Evolutionary conservation across 2,888 invertebrate species (phyloP), one percentile per base, ranked within the genome.

Genomic region (Ophion slaviceki): DNA sequence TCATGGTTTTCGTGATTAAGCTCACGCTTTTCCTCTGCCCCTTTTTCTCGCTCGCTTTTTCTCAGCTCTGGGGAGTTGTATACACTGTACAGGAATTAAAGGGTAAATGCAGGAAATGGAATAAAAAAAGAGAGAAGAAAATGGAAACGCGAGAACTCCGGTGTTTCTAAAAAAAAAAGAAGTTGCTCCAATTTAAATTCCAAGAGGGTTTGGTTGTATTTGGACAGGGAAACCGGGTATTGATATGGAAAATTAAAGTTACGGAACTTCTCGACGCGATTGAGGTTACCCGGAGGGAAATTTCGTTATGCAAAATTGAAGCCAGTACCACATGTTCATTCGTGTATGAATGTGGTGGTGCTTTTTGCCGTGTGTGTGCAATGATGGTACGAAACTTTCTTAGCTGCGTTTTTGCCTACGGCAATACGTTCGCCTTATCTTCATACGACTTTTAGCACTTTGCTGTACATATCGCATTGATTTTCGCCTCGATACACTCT

Each of bases 1-100:
- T 71, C 70, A 28, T 64, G 61, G 68, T 83, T 83, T 75, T 61
- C 45, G 28, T 59, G 68, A 68, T 80, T 47, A 74, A 74, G 24
- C 45, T 75, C 53, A 64, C 45, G n/a, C 47, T 76, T 53, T 76
- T 47, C 64, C 57, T 66, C 36, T 59, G n/a, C 71, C 72, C n/a
- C 11, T 59, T 40, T n/a, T 40, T 40, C 74, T 74, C 61, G n/a
- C 66, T 62, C n/a, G 59, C 66, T 20, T 47, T 71, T 59, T 71
- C 61, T 66, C 71, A 17, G 47, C 76, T 62, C 57, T 8, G 62
- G 76, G 71, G 79, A 80, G 76, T 80, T 53, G 53, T 80, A 66
- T 47, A n/a, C 40, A 40, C 40, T 62, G 62, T 59, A 53, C 40
- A 80, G 67, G 53, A 64, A 70, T 68, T 45, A 36, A 76, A 53